Conservation (phyloP, 2,888 invertebrate species). For the Limnephilus auricula region DNA sequence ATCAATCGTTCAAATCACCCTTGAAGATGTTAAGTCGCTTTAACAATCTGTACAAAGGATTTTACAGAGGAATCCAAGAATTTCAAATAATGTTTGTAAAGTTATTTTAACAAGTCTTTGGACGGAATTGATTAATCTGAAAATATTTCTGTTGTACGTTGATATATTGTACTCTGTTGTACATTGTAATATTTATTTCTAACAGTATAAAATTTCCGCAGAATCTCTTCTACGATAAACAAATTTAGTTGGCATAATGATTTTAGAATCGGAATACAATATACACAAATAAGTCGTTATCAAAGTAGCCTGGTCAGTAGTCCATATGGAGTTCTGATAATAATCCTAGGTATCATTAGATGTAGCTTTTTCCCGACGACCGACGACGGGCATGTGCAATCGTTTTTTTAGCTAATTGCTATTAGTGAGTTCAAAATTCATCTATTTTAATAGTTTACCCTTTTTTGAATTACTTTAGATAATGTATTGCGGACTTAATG, state of each 20-base stretch:
- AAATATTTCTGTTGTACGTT: neutral
- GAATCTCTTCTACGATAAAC: neutral
- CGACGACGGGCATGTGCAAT: neutral
- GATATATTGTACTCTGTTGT: too few relatives aligned
- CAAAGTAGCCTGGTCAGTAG: neutral
- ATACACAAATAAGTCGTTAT: neutral
- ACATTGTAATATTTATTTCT: too few relatives aligned
- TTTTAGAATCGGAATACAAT: neutral
- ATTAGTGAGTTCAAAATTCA: neutral
- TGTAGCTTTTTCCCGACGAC: too few relatives aligned
- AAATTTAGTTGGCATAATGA: neutral
- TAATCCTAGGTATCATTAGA: too few relatives aligned
- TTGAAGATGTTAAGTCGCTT: conserved; percentile 18
- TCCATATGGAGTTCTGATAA: neutral
- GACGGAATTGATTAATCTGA: neutral
- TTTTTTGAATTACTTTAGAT: neutral
- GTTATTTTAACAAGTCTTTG: neutral
- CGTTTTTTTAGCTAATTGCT: neutral
- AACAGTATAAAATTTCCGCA: neutral
- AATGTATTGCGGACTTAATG: neutral
- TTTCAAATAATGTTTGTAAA: neutral
- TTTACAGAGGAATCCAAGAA: neutral
- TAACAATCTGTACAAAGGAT: neutral
- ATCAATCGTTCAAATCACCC: conserved; percentile 28
- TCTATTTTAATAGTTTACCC: neutral